Evolutionary conservation across 2,113 vertebrate species (phyloP).

Genomic region (Perognathus longimembris): DNA sequence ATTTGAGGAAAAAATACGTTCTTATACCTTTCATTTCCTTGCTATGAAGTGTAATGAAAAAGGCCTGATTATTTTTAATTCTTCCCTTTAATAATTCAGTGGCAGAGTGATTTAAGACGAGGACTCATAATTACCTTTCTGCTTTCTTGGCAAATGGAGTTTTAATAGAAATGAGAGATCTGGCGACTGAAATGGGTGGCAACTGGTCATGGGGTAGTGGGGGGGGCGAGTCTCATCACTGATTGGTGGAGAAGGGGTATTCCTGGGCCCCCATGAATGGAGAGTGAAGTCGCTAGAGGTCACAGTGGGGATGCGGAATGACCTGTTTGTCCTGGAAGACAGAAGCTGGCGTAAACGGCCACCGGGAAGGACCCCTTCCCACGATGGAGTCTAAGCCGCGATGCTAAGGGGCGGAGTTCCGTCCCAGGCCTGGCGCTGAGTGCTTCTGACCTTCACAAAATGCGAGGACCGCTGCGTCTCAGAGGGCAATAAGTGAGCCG

Average conservation of each 20-base stretch:
- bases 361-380: background rate
- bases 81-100: constrained; percentile 89
- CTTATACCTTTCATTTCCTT: constrained; percentile 90
- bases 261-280: background rate
- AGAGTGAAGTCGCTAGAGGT: background rate
- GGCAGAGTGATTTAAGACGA: constrained; percentile 87
- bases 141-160: constrained; percentile 87
- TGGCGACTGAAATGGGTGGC: constrained; percentile 51
- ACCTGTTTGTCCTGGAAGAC: background rate
- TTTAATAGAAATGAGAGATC: constrained; percentile 85
- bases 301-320: background rate
- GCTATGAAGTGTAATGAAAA: constrained; percentile 89
- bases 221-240: background rate
- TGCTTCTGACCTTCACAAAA: background rate
- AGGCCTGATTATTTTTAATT: constrained; percentile 92
- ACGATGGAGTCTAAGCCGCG: background rate
- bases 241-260: accelerated
- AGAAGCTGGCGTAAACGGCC: background rate
- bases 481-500: background rate
- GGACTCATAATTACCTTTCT: constrained; percentile 88
- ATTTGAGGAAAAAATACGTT: constrained; percentile 87
- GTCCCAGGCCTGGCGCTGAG: background rate
- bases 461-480: background rate
- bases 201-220: constrained; percentile 66
- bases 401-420: background rate